Evolutionary conservation across 2,797 vertebrate genomes (phyloP), one percentile per base, ranked within the genome.

Genomic region (Diceros bicornis): DNA sequence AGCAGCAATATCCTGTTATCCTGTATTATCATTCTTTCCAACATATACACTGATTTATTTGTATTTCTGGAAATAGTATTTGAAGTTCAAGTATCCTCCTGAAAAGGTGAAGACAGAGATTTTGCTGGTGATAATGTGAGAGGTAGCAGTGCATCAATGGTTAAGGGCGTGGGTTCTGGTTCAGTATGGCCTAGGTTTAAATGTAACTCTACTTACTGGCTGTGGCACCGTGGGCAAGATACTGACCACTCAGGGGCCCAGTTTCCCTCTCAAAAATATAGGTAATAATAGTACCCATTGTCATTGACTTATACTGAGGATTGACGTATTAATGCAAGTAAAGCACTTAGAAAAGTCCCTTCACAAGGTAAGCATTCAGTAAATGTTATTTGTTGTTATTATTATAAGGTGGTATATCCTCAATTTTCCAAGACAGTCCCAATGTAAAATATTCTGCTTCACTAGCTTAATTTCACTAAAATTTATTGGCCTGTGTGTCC

Each of bases 41-140:
- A 64, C 29, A 84, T 74, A 32, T 41, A 23, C 17, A 37, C 12
- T 71, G 55, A 59, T 85, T 2, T n/a, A 59, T 75, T 90, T 87
- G 9, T 89, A 44, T 90, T 85, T 88, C 77, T 93, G 18, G 25
- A 62, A 95, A 84, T 81, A 69, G 8, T 62, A 88, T 88, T 44
- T 91, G 66, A 84, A 93, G 71, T 93, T 84, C 37, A 88, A 10
- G n/a, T 37, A 41, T 27, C 18, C 16, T 93, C 32, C 41, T 64
- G 27, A 59, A 50, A 94, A 81, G 18, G 25, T 55, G 0, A 62
- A 96, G 50, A 50, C 44, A 72, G 74, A 92, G 20, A 57, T 71
- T 93, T 94, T 93, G 8, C 61, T 50, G n/a, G 17, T 20, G 64
- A 6, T 72, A 59, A 69, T 52, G 16, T 52, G 59, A 84, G 25